Base-by-base conservation (phyloP, 1,140 invertebrate species). In the Caenorhabditis tropicalis region DNA sequence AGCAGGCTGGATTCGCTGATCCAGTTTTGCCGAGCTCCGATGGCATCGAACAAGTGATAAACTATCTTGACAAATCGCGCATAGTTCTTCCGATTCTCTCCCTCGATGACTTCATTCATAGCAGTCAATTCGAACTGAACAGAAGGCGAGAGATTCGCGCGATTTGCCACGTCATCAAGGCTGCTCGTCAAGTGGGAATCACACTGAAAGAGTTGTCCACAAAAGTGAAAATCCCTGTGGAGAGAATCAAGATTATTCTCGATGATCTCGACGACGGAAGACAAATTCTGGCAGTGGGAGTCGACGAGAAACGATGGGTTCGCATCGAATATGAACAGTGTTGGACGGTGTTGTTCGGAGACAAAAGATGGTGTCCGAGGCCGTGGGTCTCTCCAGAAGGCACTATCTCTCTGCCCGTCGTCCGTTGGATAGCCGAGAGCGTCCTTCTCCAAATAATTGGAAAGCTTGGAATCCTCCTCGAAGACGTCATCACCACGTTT, bases 391-490 rank as follows among this genome's bases (percentile, higher is more conserved):
- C 36, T 2, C 43, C 82, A 0, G 51, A 74, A 51, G 39, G 51
- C 51, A 16, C 6, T 1, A 81, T 86, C 21, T 74, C 81, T 19
- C 39, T 65, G 10, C 51, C 86, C 3, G 80, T 82, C 2, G 36
- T 87, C 49, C 79, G 29, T 60, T 87, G 87, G 87, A 84, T 87
- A 4, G 56, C 86, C 43, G 87, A 87, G 60, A 80, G 82, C 15
- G 58, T 86, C 24, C 74, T 87, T 19, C 39, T 87, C 29, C 39
- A 51, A 10, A 87, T 87, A 15, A 33, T 87, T 9, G 82, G 46
- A 36, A 84, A 85, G 24, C 43, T 87, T 6, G 87, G 86, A 56
- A 53, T 87, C 5, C 24, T 53, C 21, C 31, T 87, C 51, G 53
- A 85, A 24, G 86, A 85, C 39, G 84, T 87, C 74, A 60, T 60